A percentile compares a stretch with the other conserved stretches of the same genome.
phyloP scores from a whole-genome alignment of 2,797 vertebrate species.

The Falco concolor region DNA sequence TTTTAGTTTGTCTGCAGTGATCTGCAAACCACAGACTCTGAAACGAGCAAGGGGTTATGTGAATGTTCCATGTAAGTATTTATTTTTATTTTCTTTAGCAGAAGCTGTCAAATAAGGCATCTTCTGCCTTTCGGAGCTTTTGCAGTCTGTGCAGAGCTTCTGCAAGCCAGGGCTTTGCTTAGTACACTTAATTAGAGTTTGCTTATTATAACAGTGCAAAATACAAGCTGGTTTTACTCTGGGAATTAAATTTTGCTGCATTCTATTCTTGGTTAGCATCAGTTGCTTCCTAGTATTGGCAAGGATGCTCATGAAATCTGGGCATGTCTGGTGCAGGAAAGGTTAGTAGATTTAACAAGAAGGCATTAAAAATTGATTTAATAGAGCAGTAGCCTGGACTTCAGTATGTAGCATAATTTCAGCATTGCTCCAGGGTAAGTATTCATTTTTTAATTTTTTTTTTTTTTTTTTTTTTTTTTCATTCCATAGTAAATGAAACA shows the following conservation, averaged over 20 bases:
- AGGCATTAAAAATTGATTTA: constrained; percentile 43
- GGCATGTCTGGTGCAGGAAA: constrained; percentile 12
- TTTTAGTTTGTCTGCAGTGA: constrained; percentile 31
- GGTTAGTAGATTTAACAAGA: constrained; percentile 22
- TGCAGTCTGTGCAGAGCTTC: constrained; percentile 26
- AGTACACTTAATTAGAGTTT: constrained; percentile 27
- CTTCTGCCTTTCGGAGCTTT: constrained; percentile 25
- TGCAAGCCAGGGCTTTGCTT: constrained; percentile 24
- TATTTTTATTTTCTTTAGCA: constrained; percentile 48
- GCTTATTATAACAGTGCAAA: constrained; percentile 37
- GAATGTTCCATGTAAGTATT: constrained; percentile 36
- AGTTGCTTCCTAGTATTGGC: constrained; percentile 32
- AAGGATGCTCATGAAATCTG: constrained; percentile 27
- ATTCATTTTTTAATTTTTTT: constrained; percentile 2
- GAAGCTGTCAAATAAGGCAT: constrained; percentile 42
- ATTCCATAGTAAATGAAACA: constrained; percentile 38
- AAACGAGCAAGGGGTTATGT: constrained; percentile 61
- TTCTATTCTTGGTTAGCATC: constrained; percentile 38
- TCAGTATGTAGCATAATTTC: constrained; percentile 16
- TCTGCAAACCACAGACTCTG: constrained; percentile 57
- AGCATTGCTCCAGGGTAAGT: constrained; percentile 28
- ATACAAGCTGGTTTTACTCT: constrained; percentile 28
- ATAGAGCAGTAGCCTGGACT: constrained; percentile 33
- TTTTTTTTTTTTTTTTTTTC: neutral
- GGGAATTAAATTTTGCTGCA: constrained; percentile 38